Evolutionary conservation across 1,140 invertebrate genomes (phyloP).

Genomic region (Diorhabda elongata): DNA sequence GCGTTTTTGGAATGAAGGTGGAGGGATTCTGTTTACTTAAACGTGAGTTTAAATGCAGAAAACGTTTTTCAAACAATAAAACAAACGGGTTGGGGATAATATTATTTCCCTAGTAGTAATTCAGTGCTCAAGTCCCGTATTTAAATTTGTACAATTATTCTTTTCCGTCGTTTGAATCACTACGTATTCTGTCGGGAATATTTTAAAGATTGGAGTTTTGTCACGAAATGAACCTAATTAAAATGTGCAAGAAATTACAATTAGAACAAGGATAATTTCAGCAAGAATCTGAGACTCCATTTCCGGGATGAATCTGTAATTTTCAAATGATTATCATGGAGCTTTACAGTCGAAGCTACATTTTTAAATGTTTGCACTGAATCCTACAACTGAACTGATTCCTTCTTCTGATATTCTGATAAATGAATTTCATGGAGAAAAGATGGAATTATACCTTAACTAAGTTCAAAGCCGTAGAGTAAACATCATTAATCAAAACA

Average conservation of each 20-base stretch:
- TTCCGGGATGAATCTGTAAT: no score
- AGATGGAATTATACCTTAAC: no score
- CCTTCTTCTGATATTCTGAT: no score
- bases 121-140: background rate
- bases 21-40: background rate
- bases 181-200: background rate
- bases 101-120: constrained; percentile 3
- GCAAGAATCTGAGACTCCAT: no score
- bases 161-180: background rate
- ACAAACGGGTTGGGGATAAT: background rate
- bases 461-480: no score
- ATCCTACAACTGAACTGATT: no score
- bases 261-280: background rate
- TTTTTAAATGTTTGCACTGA: no score
- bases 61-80: constrained; percentile 3
- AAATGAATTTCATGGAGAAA: no score
- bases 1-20: no score
- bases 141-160: constrained; percentile 3
- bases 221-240: background rate
- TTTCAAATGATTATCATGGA: no score
- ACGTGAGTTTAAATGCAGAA: background rate
- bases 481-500: no score
- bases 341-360: no score
- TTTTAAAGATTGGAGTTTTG: background rate
- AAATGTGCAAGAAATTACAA: background rate